Evolutionary conservation across 2,113 vertebrate genomes (phyloP).

Genomic region (Pantherophis guttatus): DNA sequence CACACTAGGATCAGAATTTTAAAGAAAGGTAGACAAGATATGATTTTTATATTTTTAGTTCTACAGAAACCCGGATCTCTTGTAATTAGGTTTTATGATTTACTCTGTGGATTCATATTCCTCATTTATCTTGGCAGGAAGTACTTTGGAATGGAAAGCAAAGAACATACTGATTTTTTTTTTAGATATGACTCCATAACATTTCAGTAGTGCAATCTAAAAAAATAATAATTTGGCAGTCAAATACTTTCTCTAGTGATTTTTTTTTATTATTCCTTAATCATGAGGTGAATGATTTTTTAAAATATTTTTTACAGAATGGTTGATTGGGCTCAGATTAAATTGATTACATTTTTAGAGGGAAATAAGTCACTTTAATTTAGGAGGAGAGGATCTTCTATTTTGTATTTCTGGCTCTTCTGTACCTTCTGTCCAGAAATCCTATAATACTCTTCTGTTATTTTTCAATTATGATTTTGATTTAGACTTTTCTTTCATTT

Average conservation of each 20-base stretch:
- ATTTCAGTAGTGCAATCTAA: background rate
- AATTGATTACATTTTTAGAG: background rate
- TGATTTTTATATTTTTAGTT: background rate
- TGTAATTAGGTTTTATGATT: background rate
- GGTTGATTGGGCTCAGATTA: background rate
- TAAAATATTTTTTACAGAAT: background rate
- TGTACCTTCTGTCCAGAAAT: background rate
- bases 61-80: background rate
- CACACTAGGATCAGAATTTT: background rate
- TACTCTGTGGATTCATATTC: background rate
- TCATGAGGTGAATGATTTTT: background rate
- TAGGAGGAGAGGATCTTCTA: background rate
- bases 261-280: background rate
- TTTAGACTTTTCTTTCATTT: background rate
- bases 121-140: background rate
- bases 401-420: background rate
- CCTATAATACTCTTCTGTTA: background rate
- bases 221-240: background rate
- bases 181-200: background rate
- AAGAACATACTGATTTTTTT: background rate
- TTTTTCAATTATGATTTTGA: background rate
- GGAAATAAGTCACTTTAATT: background rate
- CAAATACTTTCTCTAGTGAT: background rate
- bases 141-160: background rate
- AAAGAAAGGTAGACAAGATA: background rate